Evolutionary conservation across 2,113 vertebrate genomes (phyloP).

Genomic region (Colius striatus): DNA sequence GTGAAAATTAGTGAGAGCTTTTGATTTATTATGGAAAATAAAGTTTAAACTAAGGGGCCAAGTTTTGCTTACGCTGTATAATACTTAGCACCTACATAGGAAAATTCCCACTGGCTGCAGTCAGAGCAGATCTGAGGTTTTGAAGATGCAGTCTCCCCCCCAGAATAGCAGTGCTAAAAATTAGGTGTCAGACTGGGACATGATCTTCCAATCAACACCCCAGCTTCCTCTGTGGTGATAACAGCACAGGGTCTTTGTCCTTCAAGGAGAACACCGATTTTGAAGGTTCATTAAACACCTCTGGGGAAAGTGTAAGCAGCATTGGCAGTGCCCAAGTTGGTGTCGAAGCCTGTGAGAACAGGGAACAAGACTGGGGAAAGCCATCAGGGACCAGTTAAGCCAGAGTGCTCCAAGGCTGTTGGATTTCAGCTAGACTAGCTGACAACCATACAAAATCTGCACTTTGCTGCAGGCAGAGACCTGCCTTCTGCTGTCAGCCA

Average conservation of each 20-base stretch:
- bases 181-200: conserved; percentile 45
- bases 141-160: neutral
- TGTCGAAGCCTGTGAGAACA: neutral
- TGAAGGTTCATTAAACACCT: neutral
- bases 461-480: neutral
- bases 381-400: neutral
- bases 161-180: conserved; percentile 16
- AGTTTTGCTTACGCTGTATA: conserved; percentile 60
- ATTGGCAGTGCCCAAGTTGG: rapidly evolving
- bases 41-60: neutral
- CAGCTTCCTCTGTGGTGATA: neutral
- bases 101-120: conserved; percentile 61
- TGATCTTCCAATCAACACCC: neutral
- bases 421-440: neutral
- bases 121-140: conserved; percentile 33
- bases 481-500: neutral
- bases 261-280: neutral
- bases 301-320: neutral
- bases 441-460: neutral
- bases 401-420: neutral
- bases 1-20: conserved; percentile 37
- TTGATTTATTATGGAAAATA: conserved; percentile 51
- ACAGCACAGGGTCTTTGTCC: neutral
- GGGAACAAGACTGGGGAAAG: neutral
- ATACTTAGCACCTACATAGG: conserved; percentile 60